Conservation (phyloP, 2,113 vertebrate species). For the Raja brachyura region DNA sequence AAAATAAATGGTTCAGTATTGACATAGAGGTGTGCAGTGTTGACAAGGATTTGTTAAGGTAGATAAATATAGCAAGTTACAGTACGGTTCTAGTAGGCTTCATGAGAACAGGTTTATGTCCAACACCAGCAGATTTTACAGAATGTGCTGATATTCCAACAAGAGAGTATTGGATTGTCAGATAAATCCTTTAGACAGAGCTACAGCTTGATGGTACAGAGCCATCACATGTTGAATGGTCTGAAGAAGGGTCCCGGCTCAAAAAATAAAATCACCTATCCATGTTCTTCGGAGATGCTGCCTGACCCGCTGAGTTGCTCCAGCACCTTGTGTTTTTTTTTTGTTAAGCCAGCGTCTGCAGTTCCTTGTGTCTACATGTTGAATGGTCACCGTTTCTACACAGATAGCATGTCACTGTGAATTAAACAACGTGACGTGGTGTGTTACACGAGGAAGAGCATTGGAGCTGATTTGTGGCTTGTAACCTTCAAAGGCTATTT, state of each 20-base stretch:
- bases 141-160: too few relatives aligned
- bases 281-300: too few relatives aligned
- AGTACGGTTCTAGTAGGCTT: not conserved
- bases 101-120: not conserved
- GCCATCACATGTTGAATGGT: not conserved
- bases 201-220: not conserved
- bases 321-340: too few relatives aligned
- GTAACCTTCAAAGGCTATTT: not conserved
- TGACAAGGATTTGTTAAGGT: not conserved
- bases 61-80: not conserved
- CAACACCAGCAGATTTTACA: not conserved
- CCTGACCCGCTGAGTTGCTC: too few relatives aligned
- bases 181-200: not conserved
- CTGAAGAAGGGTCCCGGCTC: too few relatives aligned
- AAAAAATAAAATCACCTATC: too few relatives aligned
- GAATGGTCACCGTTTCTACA: not conserved
- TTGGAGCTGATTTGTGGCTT: not conserved
- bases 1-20: not conserved
- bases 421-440: not conserved
- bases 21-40: not conserved
- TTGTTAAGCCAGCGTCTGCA: too few relatives aligned
- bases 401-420: not conserved
- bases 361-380: too few relatives aligned
- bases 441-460: not conserved
- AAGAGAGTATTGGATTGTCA: not conserved